Conservation (phyloP, 1,140 invertebrate species). For the Hirudo medicinalis region DNA sequence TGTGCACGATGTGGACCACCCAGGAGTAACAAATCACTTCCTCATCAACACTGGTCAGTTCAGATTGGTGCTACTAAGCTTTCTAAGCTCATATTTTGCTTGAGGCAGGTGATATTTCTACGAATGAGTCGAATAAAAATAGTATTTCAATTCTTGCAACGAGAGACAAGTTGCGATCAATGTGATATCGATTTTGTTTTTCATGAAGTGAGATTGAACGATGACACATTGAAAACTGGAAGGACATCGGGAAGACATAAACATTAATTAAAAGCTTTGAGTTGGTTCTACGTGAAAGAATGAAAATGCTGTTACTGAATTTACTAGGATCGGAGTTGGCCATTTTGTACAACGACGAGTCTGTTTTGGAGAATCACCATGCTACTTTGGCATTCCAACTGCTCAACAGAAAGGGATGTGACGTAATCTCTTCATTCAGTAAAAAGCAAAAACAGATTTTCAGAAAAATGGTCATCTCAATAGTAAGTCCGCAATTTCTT, state of each 20-base stretch:
- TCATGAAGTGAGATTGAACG: too few species aligned
- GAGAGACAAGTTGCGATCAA: too few species aligned
- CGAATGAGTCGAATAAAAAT: too few species aligned
- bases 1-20: constrained; percentile 41
- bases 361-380: constrained; percentile 89
- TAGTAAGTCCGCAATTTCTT: constrained; percentile 50
- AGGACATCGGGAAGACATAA: neutral
- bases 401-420: constrained; percentile 85
- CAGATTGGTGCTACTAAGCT: too few species aligned
- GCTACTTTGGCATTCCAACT: constrained; percentile 89
- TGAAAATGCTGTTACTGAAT: neutral
- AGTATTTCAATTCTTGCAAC: too few species aligned
- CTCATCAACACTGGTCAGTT: constrained; percentile 35
- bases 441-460: constrained; percentile 90
- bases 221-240: too few species aligned
- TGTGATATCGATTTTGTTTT: too few species aligned
- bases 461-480: constrained; percentile 96
- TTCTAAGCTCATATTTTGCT: too few species aligned
- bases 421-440: constrained; percentile 77
- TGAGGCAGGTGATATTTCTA: too few species aligned
- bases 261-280: neutral
- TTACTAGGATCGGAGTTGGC: constrained; percentile 69
- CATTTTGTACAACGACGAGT: constrained; percentile 93
- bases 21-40: constrained; percentile 40
- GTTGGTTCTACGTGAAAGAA: too few species aligned